Conservation (phyloP, 2,888 invertebrate genomes). For the Acanthosepion lycidas region DNA sequence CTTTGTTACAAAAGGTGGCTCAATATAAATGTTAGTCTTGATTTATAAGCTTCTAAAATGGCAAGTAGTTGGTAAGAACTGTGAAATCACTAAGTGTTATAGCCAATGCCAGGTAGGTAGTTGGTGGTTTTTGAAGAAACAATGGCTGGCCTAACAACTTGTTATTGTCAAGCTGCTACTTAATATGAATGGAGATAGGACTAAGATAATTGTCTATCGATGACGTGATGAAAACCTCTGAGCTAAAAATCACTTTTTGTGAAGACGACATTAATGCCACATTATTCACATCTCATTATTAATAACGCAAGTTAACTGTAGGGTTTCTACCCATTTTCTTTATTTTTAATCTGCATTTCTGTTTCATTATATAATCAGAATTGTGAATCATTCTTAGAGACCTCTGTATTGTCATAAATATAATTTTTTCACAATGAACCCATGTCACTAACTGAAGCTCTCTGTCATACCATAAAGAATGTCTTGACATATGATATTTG, state of each 20-base stretch:
- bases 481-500: no score
- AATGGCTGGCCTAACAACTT: not conserved
- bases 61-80: not conserved
- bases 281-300: not conserved
- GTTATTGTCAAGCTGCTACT: not conserved
- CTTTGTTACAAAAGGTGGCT: not conserved
- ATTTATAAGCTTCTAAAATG: not conserved
- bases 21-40: not conserved
- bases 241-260: not conserved
- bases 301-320: no score
- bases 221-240: not conserved
- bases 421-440: no score
- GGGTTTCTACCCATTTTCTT: no score
- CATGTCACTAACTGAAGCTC: no score
- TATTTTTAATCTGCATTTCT: no score
- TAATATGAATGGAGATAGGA: not conserved
- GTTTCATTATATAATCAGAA: no score
- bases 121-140: not conserved
- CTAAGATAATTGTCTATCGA: not conserved
- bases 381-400: no score
- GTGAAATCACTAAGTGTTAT: not conserved
- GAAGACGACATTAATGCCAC: not conserved
- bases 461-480: no score
- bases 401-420: no score
- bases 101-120: not conserved